Evolutionary conservation across 2,888 invertebrate species (phyloP), one percentile per base, ranked within the genome.

Genomic region (Melitaea athalia): DNA sequence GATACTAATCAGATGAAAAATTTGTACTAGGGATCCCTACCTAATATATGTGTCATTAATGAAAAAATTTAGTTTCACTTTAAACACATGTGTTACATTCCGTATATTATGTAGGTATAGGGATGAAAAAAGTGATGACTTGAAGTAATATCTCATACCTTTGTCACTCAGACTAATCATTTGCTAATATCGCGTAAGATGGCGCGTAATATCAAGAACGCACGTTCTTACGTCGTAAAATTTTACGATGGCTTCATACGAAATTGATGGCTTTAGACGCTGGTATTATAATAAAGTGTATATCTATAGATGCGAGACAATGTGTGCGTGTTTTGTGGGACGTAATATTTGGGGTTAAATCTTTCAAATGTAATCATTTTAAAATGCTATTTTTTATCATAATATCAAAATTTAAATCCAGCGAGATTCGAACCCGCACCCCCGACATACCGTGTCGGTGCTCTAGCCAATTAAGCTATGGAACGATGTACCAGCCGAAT

Each of bases 151-250:
- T 55, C 53, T 14, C 14, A 2, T 31, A 53, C 24, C 24, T 24
- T 24, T 31, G 53, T 31, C 53, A 33, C 53, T 55, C 33, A 55
- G 53, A 33, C 53, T 55, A 55, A 55, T 55, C 53, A 55, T 14
- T 33, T 53, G 53, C 33, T 55, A 33, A 55, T 55, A 31, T 55
- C n/a, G 1, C 53, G 53, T 55, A 55, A 55, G 31, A 24, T 33
- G 53, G 33, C 14, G 31, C 12, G 31, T 55, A 33, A 55, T 14
- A 33, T 5, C 31, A n/a, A 33, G 33, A 14, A 33, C 53, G 14
- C 53, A n/a, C 33, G 33, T 33, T 33, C 31, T 55, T 55, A 33
- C 33, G n/a, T 55, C 53, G 53, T 55, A 55, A 55, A 55, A 33
- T 33, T 55, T 55, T 55, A 55, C 33, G 33, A 31, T 31, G 33